phyloP scores from a whole-genome alignment of 2,797 vertebrate genomes.

The Oceanodroma leucorhoa region DNA sequence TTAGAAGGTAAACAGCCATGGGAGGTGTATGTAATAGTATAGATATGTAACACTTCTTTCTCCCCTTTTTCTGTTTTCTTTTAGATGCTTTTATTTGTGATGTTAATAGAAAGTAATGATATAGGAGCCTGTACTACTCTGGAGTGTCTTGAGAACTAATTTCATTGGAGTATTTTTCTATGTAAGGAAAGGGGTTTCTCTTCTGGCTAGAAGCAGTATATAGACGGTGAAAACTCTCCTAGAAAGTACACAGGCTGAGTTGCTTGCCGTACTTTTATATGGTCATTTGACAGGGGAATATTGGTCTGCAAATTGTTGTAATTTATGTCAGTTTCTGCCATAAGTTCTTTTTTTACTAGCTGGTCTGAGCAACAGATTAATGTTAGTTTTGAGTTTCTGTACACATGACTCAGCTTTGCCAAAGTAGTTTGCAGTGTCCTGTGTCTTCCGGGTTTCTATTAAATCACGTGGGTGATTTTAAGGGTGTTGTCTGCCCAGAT shows the following conservation, averaged over 20 bases:
- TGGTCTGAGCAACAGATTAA: background rate
- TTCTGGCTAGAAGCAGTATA: background rate
- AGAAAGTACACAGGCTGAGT: background rate
- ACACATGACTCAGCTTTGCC: background rate
- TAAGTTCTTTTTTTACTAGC: background rate
- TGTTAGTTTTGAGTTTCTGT: background rate
- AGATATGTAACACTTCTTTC: background rate
- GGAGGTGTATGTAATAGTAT: background rate
- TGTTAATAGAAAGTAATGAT: background rate
- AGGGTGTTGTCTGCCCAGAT: background rate
- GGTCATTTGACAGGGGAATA: background rate
- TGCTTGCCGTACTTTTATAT: background rate
- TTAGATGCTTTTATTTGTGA: background rate
- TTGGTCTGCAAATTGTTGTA: background rate
- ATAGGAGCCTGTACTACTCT: background rate
- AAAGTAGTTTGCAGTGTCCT: background rate
- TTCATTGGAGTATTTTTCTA: accelerated
- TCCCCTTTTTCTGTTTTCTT: background rate
- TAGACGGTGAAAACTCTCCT: background rate
- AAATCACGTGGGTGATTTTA: background rate
- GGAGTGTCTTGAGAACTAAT: background rate
- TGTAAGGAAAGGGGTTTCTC: background rate
- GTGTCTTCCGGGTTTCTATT: background rate
- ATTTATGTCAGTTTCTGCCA: background rate
- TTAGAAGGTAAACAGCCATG: background rate